These are phyloP conservation scores for Stramonita haemastoma DNA, from an alignment of 2,888 invertebrate genomes.

Conservation along the genomic window DNA sequence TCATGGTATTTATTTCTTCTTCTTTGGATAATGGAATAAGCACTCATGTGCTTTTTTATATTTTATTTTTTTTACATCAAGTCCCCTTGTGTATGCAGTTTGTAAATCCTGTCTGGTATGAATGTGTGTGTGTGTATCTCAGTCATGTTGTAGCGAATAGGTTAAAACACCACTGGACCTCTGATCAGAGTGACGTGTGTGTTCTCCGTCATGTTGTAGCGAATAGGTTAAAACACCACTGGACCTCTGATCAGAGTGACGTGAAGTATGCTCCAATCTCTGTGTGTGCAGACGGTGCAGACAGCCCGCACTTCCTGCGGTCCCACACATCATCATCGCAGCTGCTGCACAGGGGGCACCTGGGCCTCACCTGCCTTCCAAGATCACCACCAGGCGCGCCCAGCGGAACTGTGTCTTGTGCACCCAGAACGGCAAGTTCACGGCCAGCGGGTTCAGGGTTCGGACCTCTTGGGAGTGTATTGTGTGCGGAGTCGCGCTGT, in stretches of 20 bases:
- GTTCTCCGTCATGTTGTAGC: too few relatives aligned
- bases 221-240: too few relatives aligned
- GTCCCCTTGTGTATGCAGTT: too few relatives aligned
- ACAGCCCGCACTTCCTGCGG: background rate
- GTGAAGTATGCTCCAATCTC: background rate
- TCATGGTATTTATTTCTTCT: too few relatives aligned
- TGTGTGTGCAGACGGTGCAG: background rate
- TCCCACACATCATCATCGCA: background rate
- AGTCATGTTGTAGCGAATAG: too few relatives aligned
- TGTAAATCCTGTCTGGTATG: too few relatives aligned
- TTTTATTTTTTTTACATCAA: too few relatives aligned
- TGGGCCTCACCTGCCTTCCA: background rate
- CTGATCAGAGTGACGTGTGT: background rate
- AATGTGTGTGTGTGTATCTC: too few relatives aligned
- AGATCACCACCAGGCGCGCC: slow-evolving; percentile 28
- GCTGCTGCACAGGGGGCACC: background rate
- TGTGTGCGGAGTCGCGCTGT: slow-evolving; percentile 1
- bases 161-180: too few relatives aligned
- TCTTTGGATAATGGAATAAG: too few relatives aligned
- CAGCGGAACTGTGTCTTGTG: slow-evolving; percentile 31
- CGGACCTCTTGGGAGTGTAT: slow-evolving; percentile 29
- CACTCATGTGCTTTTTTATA: too few relatives aligned
- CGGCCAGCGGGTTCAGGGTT: slow-evolving; percentile 23
- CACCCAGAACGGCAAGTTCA: slow-evolving; percentile 25
- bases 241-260: background rate